A percentile compares a stretch with the other conserved stretches of the same genome.
phyloP scores from a whole-genome alignment of 2,113 vertebrate species.

The Chauna torquata region DNA sequence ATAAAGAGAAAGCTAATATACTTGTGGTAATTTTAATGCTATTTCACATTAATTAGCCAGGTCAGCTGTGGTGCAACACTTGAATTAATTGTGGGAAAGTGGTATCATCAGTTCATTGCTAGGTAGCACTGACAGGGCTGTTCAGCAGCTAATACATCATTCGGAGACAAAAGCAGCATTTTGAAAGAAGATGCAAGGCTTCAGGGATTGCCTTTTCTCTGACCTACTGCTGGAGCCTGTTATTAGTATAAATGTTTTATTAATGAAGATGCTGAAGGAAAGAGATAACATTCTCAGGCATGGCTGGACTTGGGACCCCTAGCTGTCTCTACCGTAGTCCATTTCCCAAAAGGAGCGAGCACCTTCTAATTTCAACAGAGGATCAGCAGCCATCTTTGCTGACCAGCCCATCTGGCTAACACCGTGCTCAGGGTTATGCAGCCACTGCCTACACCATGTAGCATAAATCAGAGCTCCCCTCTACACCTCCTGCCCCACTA shows the following conservation, averaged over 20 bases:
- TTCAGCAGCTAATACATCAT: not conserved
- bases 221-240: not conserved
- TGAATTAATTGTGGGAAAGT: not conserved
- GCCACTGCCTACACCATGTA: rapidly evolving
- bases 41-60: not conserved
- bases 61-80: not conserved
- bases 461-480: not conserved
- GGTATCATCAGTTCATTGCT: not conserved
- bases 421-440: rapidly evolving
- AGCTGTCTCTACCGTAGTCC: not conserved
- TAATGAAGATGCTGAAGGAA: constrained; percentile 22
- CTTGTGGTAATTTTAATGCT: not conserved
- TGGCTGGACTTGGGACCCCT: not conserved
- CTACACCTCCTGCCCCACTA: not conserved
- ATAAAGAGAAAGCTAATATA: not conserved
- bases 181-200: not conserved
- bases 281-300: not conserved
- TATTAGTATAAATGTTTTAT: not conserved
- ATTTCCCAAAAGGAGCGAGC: not conserved
- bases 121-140: not conserved
- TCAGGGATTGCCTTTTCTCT: not conserved
- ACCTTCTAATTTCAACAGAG: not conserved
- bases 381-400: not conserved
- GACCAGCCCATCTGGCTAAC: not conserved
- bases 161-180: not conserved